A percentile compares a stretch with the other conserved stretches of the same genome.
phyloP scores from a whole-genome alignment of 2,113 vertebrate genomes.

The Crotalus helleri region DNA sequence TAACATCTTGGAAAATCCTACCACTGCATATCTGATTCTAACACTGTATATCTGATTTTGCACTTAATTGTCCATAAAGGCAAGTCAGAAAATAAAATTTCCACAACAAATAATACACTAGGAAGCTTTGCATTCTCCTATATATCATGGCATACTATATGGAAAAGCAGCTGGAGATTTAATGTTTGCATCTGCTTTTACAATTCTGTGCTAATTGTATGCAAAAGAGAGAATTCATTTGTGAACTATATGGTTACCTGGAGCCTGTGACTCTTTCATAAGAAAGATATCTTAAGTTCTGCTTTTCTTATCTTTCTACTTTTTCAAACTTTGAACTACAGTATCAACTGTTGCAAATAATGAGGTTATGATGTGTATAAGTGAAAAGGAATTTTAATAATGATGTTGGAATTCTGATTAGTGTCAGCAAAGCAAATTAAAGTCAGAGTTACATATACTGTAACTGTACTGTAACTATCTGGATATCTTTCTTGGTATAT shows the following conservation, averaged over 20 bases:
- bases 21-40: neutral
- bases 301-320: neutral
- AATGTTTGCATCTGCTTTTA: neutral
- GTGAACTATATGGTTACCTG: neutral
- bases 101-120: neutral
- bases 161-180: neutral
- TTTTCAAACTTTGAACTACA: neutral
- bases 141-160: neutral
- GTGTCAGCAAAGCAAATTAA: neutral
- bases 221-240: neutral
- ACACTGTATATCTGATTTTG: conserved; percentile 1
- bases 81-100: neutral
- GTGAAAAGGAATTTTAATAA: neutral
- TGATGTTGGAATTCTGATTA: neutral
- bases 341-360: neutral
- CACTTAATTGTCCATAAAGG: conserved; percentile 12
- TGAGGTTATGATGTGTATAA: neutral
- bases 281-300: neutral
- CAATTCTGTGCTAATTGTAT: neutral
- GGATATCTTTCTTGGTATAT: too few relatives aligned
- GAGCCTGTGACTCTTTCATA: neutral
- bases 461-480: neutral
- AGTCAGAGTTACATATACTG: neutral
- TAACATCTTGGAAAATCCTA: conserved; percentile 23
- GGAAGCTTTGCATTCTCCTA: neutral